These are phyloP conservation scores for Seladonia tumulorum DNA, from an alignment of 2,888 invertebrate genomes.

Conservation along the genomic window DNA sequence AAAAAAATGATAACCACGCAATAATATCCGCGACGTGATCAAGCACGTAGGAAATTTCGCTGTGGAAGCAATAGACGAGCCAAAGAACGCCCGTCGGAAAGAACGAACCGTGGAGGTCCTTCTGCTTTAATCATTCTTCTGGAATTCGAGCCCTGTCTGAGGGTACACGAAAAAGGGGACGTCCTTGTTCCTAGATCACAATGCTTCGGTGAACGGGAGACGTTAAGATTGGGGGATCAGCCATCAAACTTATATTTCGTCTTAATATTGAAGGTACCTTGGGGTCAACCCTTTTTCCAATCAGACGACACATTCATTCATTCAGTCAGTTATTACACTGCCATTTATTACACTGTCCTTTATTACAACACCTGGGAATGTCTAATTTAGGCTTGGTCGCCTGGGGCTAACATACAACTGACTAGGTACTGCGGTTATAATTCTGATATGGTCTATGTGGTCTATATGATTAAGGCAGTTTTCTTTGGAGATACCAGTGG, in stretches of 20 bases:
- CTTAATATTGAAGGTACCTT: neutral
- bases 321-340: neutral
- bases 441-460: no score
- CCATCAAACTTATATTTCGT: neutral
- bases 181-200: neutral
- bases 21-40: conserved; percentile 62
- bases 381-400: neutral
- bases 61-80: conserved; percentile 21
- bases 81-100: conserved; percentile 46
- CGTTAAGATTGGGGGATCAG: neutral
- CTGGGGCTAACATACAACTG: neutral
- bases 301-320: no score
- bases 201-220: neutral
- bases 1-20: conserved; percentile 46
- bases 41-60: conserved; percentile 62
- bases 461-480: no score
- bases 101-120: neutral
- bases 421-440: no score
- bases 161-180: neutral
- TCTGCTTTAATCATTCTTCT: neutral
- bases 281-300: neutral
- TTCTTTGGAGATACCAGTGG: no score
- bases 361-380: neutral
- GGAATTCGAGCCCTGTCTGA: neutral
- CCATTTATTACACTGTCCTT: no score